These are phyloP conservation scores for Catocala fraxini DNA, from an alignment of 2,888 invertebrate species.

Conservation along the genomic window DNA sequence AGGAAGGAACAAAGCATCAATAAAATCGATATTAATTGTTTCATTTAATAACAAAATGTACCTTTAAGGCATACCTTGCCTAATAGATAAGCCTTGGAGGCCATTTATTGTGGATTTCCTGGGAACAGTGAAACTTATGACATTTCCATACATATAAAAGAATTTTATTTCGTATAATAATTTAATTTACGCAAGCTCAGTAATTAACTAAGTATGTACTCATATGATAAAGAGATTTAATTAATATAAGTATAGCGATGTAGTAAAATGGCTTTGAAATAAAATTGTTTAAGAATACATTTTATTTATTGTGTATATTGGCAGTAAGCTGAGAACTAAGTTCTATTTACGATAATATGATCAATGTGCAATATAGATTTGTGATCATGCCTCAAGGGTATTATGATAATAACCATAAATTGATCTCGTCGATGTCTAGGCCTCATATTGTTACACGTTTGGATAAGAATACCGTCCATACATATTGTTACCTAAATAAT, in stretches of 20 bases:
- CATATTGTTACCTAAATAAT: constrained; percentile 3
- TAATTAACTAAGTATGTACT: no score
- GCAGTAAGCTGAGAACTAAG: background rate
- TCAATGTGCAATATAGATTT: background rate
- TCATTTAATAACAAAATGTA: background rate
- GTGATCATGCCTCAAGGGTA: no score
- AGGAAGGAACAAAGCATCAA: background rate
- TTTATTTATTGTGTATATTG: background rate
- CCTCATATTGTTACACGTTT: constrained; percentile 5
- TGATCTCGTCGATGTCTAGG: background rate
- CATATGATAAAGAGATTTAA: background rate
- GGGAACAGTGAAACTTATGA: background rate
- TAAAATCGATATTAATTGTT: background rate
- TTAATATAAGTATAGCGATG: background rate
- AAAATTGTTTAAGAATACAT: background rate
- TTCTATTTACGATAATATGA: background rate
- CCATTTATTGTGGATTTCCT: background rate
- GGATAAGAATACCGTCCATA: constrained; percentile 19
- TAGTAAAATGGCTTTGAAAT: background rate
- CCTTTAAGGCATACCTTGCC: background rate
- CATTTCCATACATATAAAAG: no score
- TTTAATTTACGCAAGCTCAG: no score
- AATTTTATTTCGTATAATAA: no score
- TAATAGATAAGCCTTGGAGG: background rate
- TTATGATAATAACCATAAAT: no score